Evolutionary conservation across 2,888 invertebrate genomes (phyloP), one percentile per base, ranked within the genome.

Genomic region (Drosophila melanocephala): DNA sequence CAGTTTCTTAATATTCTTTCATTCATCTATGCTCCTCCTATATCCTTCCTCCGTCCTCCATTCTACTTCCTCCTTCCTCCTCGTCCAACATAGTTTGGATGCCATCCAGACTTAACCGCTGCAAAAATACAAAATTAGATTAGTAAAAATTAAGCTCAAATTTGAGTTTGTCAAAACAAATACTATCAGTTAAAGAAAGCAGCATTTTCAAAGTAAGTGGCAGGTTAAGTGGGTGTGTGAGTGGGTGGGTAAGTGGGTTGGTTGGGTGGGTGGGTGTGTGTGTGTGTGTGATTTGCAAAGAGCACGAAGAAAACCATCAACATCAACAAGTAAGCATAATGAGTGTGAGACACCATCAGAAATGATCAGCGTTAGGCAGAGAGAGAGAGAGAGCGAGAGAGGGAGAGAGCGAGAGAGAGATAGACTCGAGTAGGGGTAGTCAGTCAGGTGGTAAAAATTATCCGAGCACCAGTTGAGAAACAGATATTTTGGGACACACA

Each of bases 71-170:
- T 26, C 28, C 26, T n/a, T 1, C 44, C 10, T 26, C 47, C 42
- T 22, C 16, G 50, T 16, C 35, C 50, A 37, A 42, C 33, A 37
- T 19, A n/a, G 22, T 53, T 61, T 62, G 37, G 44, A 65, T 72
- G 35, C 32, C n/a, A 59, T 58, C 37, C 42, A 37, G 57, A 47
- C 19, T 81, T 75, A 87, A 51, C 86, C 86, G 65, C 86, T 86
- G 84, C 6, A 84, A 77, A 12, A 22, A 61, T 5, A 65, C 5
- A 12, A 30, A 60, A 26, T 22, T 52, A 5, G 47, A 39, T 26
- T 33, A 33, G 30, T 37, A 16, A 30, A 42, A 6, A 19, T 42
- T 30, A 16, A 30, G 7, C 19, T n/a, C n/a, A 16, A 9, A 16
- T 19, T 35, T 33, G 9, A 33, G 32, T 32, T 22, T 28, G 28